phyloP scores from a whole-genome alignment of 2,888 invertebrate genomes.

The Itoplectis maculator region DNA sequence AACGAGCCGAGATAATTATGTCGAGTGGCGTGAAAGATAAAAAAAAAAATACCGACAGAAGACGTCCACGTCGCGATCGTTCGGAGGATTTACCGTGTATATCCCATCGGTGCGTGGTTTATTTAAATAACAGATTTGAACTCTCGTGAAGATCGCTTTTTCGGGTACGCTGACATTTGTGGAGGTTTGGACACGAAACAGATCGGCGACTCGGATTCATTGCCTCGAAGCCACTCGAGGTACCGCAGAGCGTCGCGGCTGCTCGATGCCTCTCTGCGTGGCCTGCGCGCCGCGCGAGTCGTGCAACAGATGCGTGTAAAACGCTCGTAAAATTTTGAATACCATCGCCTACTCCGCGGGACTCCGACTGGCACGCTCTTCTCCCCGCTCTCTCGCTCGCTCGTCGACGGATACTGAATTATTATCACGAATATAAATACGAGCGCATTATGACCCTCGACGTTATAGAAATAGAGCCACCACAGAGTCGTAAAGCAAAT shows the following conservation, averaged over 20 bases:
- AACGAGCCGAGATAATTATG: neutral
- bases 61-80: conserved; percentile 32
- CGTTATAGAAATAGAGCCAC: conserved; percentile 18
- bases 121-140: conserved; percentile 42
- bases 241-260: conserved; percentile 44
- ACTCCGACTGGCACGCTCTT: conserved; percentile 38
- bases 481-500: neutral
- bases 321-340: conserved; percentile 68
- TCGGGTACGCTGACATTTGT: conserved; percentile 45
- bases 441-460: neutral
- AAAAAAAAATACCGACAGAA: conserved; percentile 15
- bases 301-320: conserved; percentile 68
- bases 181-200: conserved; percentile 56
- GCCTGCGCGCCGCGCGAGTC: conserved; percentile 37
- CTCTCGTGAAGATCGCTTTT: conserved; percentile 21
- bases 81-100: conserved; percentile 10
- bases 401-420: conserved; percentile 45
- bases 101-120: conserved; percentile 35
- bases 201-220: conserved; percentile 66
- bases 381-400: conserved; percentile 22
- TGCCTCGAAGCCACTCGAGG: conserved; percentile 56
- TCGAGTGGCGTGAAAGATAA: conserved; percentile 1
- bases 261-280: conserved; percentile 32
- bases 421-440: conserved; percentile 25
- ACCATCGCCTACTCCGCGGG: conserved; percentile 55